Percentiles rank a stretch among this genome's conserved stretches.
phyloP scores from a whole-genome alignment of 2,113 vertebrate species.

The Romanogobio albipinnatus region DNA sequence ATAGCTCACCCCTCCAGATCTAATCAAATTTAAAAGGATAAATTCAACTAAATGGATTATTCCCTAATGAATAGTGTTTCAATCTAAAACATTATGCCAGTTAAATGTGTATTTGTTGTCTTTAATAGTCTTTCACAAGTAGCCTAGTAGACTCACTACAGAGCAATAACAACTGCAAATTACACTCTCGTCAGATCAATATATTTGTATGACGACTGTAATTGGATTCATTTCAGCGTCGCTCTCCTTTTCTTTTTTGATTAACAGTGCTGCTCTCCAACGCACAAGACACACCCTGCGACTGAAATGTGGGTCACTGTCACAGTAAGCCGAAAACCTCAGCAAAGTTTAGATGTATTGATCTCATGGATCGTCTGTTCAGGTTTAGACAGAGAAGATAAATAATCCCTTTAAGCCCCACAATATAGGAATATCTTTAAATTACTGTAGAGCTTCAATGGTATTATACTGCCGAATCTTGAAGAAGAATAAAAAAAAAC shows the following conservation, averaged over 20 bases:
- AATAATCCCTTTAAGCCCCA: not conserved
- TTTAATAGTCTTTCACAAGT: not conserved
- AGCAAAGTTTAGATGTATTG: not conserved
- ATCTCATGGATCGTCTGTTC: conserved; percentile 4
- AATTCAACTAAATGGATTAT: not conserved
- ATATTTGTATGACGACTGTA: conserved; percentile 2
- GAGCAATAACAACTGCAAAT: not conserved
- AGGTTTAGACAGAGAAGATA: not conserved
- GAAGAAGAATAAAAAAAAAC: not conserved
- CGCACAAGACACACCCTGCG: not conserved
- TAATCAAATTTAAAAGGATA: not conserved
- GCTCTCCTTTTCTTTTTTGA: not conserved
- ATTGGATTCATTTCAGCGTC: not conserved
- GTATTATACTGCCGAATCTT: not conserved
- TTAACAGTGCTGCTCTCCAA: not conserved
- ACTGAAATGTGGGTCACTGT: conserved; percentile 27
- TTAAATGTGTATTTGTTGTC: not conserved
- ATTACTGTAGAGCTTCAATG: not conserved
- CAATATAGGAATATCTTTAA: not conserved
- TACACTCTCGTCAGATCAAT: not conserved
- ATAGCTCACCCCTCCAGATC: not conserved
- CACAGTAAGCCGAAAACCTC: not conserved
- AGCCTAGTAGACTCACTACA: not conserved
- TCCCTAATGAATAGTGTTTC: not conserved
- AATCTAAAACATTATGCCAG: not conserved